A percentile compares a stretch with the other conserved stretches of the same genome.
Conservation (phyloP, 2,888 invertebrate species). For the Sphaerophoria taeniata region DNA sequence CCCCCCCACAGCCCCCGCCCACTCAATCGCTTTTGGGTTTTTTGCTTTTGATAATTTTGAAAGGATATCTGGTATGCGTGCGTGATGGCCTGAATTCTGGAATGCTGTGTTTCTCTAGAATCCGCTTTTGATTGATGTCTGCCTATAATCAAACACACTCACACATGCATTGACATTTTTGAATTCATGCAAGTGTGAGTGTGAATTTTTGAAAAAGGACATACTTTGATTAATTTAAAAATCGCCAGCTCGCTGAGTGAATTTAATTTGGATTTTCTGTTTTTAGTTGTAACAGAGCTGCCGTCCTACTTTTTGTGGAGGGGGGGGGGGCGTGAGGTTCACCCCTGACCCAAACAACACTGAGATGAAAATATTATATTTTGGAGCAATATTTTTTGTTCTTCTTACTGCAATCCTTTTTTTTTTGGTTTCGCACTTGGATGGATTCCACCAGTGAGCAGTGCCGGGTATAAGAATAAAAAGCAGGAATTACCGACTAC, state of each 20-base stretch:
- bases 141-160: slow-evolving; percentile 6
- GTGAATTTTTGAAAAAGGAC: slow-evolving; percentile 39
- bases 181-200: background rate
- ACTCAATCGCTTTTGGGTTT: background rate
- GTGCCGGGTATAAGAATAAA: slow-evolving; percentile 36
- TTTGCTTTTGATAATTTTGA: slow-evolving; percentile 54
- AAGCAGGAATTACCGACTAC: slow-evolving; percentile 60
- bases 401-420: slow-evolving; percentile 28
- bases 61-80: slow-evolving; percentile 29
- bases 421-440: slow-evolving; percentile 70
- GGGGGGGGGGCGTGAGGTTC: background rate
- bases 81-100: background rate
- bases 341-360: background rate
- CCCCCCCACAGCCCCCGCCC: background rate
- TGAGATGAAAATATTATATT: slow-evolving; percentile 33
- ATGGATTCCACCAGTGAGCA: slow-evolving; percentile 56
- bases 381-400: slow-evolving; percentile 12
- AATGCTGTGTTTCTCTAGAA: slow-evolving; percentile 28
- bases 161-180: background rate
- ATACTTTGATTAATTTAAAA: slow-evolving; percentile 70
- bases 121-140: slow-evolving; percentile 69
- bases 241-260: slow-evolving; percentile 44
- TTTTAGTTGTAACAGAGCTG: slow-evolving; percentile 53
- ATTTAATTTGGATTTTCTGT: slow-evolving; percentile 65
- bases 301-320: background rate